Percentiles rank a stretch among this genome's conserved stretches.
Evolutionary conservation across 2,888 invertebrate genomes (phyloP).

Genomic region (Synergus laeviventris): DNA sequence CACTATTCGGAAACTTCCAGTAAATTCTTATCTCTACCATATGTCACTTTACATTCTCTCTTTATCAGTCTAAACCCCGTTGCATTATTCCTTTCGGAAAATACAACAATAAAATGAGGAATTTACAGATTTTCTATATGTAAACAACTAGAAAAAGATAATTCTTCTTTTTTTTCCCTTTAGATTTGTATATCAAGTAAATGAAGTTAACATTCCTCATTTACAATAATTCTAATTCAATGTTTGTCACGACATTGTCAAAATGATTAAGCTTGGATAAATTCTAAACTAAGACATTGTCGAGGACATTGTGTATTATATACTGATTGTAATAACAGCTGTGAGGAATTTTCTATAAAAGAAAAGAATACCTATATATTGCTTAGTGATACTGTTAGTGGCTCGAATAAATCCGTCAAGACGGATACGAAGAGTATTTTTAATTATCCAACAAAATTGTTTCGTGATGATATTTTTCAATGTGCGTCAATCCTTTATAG

Average conservation of each 20-base stretch:
- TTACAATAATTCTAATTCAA: not conserved
- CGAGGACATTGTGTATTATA: not conserved
- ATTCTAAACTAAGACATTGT: not conserved
- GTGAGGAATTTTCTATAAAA: not conserved
- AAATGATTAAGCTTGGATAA: not conserved
- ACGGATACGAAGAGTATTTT: not conserved
- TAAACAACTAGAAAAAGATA: not conserved
- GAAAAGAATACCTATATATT: not conserved
- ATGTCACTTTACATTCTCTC: not conserved
- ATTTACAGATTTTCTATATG: not conserved
- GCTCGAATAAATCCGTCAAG: not conserved
- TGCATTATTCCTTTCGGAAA: not conserved
- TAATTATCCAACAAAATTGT: slow-evolving; percentile 6
- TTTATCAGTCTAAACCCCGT: not conserved
- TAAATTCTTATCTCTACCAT: not conserved
- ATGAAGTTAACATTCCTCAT: not conserved
- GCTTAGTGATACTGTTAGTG: not conserved
- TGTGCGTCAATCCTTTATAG: not conserved
- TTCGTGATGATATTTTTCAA: not conserved
- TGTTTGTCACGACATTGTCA: not conserved
- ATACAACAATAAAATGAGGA: not conserved
- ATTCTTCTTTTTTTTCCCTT: not conserved
- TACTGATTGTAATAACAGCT: not conserved
- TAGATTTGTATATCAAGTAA: not conserved
- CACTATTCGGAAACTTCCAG: slow-evolving; percentile 19